Base-by-base conservation (phyloP, 2,113 vertebrate genomes). In the Sprattus sprattus region DNA sequence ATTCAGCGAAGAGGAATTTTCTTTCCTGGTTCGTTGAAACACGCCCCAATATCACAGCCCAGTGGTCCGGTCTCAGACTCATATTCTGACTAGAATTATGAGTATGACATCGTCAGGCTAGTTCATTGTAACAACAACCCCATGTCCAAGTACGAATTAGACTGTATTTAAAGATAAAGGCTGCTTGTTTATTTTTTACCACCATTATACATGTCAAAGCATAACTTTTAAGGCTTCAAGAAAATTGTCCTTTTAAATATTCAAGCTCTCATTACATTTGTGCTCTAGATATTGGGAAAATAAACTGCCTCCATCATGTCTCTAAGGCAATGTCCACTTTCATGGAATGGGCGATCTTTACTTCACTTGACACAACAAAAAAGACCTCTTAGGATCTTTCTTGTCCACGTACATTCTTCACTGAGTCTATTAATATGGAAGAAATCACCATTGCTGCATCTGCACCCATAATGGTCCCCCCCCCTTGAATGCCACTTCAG, bases 371-470 rank as follows among this genome's bases (percentile, higher is more conserved):
- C 25, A 10, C n/a, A 71, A 11, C 25, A 8, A 28, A 32, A 71
- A 28, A 71, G 64, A 71, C 64, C 64, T 28, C 39, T 71, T 25
- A 60, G 71, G 71, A 78, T 78, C 39, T 78, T 10, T 78, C 71
- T 78, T 78, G n/a, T 71, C 32, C n/a, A 75, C 11, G 16, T 75
- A 25, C 28, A 57, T 4, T 13, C 64, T 13, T 71, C n/a, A 71
- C 64, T 71, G 25, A 10, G 64, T 71, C 8, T 25, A 67, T 32
- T 71, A 71, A 71, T 13, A 28, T 71, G 64, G 64, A 25, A 71
- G 25, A 71, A 71, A 32, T 71, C 25, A 71, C 25, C 64, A 71
- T 28, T 32, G 28, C 64, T 32, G 64, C 64, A 32, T 25, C 64
- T 71, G 54, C 54, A 60, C 18, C 18, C 20, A 20, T 6, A 22